Evolutionary conservation across 2,888 invertebrate species (phyloP).

Genomic region (Limnephilus rhombicus): DNA sequence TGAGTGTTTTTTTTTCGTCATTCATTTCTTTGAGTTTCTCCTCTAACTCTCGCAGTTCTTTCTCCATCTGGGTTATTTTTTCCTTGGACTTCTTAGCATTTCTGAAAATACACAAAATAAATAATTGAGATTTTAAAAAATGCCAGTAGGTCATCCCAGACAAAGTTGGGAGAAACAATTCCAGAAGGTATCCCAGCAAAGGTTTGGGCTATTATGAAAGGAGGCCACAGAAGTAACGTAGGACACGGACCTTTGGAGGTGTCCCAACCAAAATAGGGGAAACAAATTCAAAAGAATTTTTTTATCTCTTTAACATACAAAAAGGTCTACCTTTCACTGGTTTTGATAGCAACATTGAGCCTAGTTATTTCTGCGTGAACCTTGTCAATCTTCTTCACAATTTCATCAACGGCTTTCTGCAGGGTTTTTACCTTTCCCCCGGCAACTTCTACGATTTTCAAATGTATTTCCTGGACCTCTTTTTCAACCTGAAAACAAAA

Average conservation of each 20-base stretch:
- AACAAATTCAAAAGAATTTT: no score
- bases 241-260: no score
- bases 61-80: conserved; percentile 85
- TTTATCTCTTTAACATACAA: no score
- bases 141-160: no score
- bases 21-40: conserved; percentile 80
- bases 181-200: no score
- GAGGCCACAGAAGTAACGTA: no score
- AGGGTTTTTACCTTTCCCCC: conserved; percentile 83
- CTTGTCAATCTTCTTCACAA: conserved; percentile 85
- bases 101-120: conserved; percentile 71
- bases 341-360: conserved; percentile 83
- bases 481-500: conserved; percentile 74
- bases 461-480: conserved; percentile 81
- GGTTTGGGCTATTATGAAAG: no score
- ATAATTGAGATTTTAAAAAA: background rate
- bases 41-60: conserved; percentile 84
- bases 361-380: conserved; percentile 83
- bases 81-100: conserved; percentile 87
- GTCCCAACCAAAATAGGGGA: background rate
- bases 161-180: no score
- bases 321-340: conserved; percentile 73
- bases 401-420: conserved; percentile 84
- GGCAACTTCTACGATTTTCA: conserved; percentile 83
- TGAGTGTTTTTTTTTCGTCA: conserved; percentile 79